phyloP scores from a whole-genome alignment of 2,888 invertebrate genomes.

The Heteromyza rotundicornis region DNA sequence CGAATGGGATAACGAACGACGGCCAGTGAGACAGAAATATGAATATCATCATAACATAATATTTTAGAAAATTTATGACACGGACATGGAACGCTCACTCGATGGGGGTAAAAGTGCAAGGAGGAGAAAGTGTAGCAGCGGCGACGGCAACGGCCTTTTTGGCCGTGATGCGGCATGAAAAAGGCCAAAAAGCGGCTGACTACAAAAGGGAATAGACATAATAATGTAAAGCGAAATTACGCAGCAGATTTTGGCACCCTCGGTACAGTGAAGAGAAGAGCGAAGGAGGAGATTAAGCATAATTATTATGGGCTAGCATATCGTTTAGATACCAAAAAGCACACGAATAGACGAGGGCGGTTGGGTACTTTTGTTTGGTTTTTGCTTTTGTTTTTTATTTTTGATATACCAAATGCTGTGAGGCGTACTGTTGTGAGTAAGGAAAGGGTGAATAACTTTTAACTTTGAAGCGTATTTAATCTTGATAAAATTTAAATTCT shows the following conservation, averaged over 20 bases:
- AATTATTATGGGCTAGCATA: no score
- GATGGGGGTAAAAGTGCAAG: not conserved
- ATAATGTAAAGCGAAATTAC: not conserved
- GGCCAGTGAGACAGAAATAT: conserved; percentile 4
- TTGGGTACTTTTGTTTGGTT: no score
- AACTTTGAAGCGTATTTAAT: no score
- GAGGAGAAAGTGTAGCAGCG: not conserved
- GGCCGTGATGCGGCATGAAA: not conserved
- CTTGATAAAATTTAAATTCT: no score
- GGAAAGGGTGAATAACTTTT: no score
- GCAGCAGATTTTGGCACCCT: conserved; percentile 1
- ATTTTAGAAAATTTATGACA: not conserved
- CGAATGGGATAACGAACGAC: not conserved
- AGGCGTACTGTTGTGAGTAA: no score
- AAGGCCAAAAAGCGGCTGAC: not conserved
- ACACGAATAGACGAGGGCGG: no score
- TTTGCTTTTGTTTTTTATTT: no score
- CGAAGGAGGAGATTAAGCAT: no score
- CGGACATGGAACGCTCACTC: not conserved
- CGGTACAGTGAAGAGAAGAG: not conserved
- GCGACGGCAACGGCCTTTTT: not conserved
- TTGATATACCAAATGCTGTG: no score
- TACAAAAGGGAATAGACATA: not conserved
- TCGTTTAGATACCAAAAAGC: no score
- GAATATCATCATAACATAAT: not conserved